Evolutionary conservation across 2,113 vertebrate species (phyloP).

Genomic region (Prietella phreatophila): DNA sequence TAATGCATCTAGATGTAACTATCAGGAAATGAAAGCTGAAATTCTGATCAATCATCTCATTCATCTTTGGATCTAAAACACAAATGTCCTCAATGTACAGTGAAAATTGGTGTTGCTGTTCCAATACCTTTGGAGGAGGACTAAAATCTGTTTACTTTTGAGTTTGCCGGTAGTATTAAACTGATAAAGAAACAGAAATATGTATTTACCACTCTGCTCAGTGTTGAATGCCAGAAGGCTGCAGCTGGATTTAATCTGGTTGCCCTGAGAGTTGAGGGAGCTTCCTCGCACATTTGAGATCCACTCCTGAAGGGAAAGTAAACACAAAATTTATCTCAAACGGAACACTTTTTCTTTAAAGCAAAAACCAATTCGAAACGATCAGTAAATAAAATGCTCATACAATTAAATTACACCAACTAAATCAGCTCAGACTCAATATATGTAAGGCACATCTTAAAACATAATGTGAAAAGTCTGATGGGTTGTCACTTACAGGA

Average conservation of each 20-base stretch:
- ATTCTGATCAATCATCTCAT: too few relatives aligned
- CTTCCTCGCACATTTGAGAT: constrained; percentile 76
- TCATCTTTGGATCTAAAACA: too few relatives aligned
- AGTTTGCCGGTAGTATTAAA: background rate
- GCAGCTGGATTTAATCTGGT: constrained; percentile 84
- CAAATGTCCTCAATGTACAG: too few relatives aligned
- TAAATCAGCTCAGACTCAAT: too few relatives aligned
- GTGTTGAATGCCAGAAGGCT: constrained; percentile 80
- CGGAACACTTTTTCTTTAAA: background rate
- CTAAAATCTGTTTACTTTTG: background rate
- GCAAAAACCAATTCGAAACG: background rate
- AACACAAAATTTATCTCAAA: background rate
- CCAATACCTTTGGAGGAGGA: too few relatives aligned
- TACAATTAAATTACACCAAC: too few relatives aligned
- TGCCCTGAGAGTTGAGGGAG: constrained; percentile 73
- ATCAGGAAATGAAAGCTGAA: too few relatives aligned
- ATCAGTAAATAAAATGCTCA: background rate
- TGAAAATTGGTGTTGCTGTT: too few relatives aligned
- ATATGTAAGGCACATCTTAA: too few relatives aligned
- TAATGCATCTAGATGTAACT: too few relatives aligned
- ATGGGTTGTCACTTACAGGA: background rate
- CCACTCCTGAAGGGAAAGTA: constrained; percentile 77
- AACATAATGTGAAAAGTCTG: too few relatives aligned
- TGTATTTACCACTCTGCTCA: constrained; percentile 76
- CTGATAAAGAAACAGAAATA: background rate